phyloP scores from a whole-genome alignment of 2,888 invertebrate genomes.

The Anaspis maculata region DNA sequence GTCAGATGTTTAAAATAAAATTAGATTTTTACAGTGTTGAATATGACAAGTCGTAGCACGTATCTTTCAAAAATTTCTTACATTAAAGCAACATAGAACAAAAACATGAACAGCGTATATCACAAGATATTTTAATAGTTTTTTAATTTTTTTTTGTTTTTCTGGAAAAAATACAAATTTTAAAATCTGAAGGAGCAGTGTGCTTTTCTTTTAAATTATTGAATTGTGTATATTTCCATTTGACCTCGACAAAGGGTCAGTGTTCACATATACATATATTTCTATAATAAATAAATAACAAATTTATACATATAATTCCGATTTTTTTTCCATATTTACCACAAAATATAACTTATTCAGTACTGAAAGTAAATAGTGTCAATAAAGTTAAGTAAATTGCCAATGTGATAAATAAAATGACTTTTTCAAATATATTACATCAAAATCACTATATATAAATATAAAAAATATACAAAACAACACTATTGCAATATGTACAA shows the following conservation, averaged over 20 bases:
- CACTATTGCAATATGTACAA: conserved; percentile 8
- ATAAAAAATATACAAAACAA: neutral
- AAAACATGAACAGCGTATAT: conserved; percentile 25
- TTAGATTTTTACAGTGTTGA: too few species aligned
- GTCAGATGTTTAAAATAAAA: too few species aligned
- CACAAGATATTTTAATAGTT: conserved; percentile 28
- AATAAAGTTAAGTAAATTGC: too few species aligned
- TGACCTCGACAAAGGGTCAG: conserved; percentile 8
- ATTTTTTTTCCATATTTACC: too few species aligned
- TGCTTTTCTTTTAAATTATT: conserved; percentile 11
- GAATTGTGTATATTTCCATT: conserved; percentile 19
- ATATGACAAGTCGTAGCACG: conserved; percentile 18
- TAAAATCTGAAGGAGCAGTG: conserved; percentile 15
- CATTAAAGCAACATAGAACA: conserved; percentile 24
- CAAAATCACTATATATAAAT: conserved; percentile 1
- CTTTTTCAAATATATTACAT: too few species aligned
- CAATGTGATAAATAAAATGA: too few species aligned
- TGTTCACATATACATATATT: too few species aligned
- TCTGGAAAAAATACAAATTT: conserved; percentile 13
- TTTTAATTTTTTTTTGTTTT: conserved; percentile 12
- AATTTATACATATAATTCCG: neutral
- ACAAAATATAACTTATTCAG: too few species aligned
- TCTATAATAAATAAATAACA: too few species aligned
- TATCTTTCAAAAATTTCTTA: conserved; percentile 13
- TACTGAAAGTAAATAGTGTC: too few species aligned